These are phyloP conservation scores for Noctua comes DNA, from an alignment of 2,888 invertebrate genomes.

Conservation along the genomic window DNA sequence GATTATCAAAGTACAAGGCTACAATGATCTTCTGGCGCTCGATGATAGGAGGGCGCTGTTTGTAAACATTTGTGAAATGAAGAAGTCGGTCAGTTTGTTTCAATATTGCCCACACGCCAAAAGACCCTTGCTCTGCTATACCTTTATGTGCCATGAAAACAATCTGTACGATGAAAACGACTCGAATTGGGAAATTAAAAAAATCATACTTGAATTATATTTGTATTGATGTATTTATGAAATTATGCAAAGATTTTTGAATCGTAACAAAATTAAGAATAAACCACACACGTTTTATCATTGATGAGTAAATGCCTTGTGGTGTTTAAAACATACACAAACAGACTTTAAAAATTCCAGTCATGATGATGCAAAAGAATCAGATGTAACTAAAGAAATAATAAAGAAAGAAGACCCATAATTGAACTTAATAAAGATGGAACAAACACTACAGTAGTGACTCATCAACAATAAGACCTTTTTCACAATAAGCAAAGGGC, in stretches of 20 bases:
- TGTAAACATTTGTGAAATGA: neutral
- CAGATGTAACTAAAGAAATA: neutral
- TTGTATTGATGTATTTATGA: slow-evolving; percentile 19
- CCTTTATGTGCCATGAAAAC: neutral
- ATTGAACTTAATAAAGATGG: neutral
- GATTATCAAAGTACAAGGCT: neutral
- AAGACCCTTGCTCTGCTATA: neutral
- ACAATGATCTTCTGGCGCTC: neutral
- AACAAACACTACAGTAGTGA: neutral
- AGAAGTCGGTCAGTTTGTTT: neutral
- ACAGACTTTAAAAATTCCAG: neutral
- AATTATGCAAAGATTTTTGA: neutral
- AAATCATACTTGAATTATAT: neutral
- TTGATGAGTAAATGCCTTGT: neutral
- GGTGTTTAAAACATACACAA: neutral
- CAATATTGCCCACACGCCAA: neutral
- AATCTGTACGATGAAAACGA: neutral
- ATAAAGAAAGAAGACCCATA: neutral
- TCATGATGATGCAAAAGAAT: neutral
- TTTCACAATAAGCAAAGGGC: neutral
- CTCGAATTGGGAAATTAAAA: slow-evolving; percentile 29
- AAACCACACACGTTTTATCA: neutral
- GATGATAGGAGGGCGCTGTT: neutral
- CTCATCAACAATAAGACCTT: neutral
- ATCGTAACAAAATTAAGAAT: neutral